A percentile compares a stretch with the other conserved stretches of the same genome.
phyloP scores from a whole-genome alignment of 2,888 invertebrate genomes.

The Electrophaes corylata region DNA sequence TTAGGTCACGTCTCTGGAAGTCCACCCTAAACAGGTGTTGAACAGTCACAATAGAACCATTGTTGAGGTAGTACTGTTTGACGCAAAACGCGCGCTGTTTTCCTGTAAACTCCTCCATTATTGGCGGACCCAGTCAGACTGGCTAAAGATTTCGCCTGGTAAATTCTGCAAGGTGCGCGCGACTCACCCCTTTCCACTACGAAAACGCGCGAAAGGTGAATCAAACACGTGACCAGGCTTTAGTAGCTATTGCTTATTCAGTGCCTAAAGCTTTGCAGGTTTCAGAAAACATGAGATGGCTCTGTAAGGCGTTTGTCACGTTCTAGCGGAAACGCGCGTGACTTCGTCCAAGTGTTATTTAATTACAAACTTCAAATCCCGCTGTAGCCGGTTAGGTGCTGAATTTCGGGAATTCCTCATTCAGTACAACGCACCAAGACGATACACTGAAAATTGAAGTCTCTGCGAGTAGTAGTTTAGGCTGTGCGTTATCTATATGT shows the following conservation, averaged over 20 bases:
- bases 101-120: constrained; percentile 17
- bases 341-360: too few species aligned
- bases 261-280: background rate
- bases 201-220: background rate
- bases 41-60: constrained; percentile 14
- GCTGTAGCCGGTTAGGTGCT: too few species aligned
- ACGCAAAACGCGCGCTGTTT: constrained; percentile 18
- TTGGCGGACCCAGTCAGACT: background rate
- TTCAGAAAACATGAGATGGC: too few species aligned
- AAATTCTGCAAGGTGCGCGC: constrained; percentile 13
- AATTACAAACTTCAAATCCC: too few species aligned
- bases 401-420: too few species aligned
- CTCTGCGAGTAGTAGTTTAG: too few species aligned
- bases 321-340: too few species aligned
- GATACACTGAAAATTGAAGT: too few species aligned
- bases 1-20: constrained; percentile 4
- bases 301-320: too few species aligned
- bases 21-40: constrained; percentile 15
- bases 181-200: constrained; percentile 4
- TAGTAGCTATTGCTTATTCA: background rate
- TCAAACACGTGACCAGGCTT: background rate
- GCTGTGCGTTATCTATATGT: too few species aligned
- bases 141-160: too few species aligned
- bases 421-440: too few species aligned
- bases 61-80: constrained; percentile 20